Evolutionary conservation across 1,140 invertebrate genomes (phyloP), one percentile per base, ranked within the genome.

Genomic region (Drosophila tropicalis): DNA sequence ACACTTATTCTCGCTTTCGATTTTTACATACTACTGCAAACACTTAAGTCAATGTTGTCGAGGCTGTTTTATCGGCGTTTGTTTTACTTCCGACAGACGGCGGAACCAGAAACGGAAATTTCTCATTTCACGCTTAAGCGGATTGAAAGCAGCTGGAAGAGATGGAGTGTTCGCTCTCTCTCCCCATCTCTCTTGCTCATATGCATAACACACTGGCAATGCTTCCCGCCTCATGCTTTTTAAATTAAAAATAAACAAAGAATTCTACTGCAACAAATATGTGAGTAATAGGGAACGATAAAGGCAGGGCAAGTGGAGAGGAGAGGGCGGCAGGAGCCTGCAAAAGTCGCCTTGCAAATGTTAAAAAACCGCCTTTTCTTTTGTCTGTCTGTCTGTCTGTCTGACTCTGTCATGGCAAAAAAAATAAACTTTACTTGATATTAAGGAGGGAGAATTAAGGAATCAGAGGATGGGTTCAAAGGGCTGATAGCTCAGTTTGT

Each of bases 71-170:
- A 87, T 87, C 84, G 84, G 76, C 84, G 84, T 89, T 87, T 87
- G 83, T 87, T 87, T 87, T 89, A 87, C 76, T 87, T 87, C 83
- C 83, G 83, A 89, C 80, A 77, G 83, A 89, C 76, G 76, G 62
- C 83, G 83, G 83, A 87, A 87, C 84, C 83, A 87, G 83, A 89
- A 87, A 73, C 83, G 83, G 83, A 87, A 87, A 87, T 87, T 87
- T 87, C 83, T 87, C 83, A 89, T 87, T 87, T 89, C 84, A 67
- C 66, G 77, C 84, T 67, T 72, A 56, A 54, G 65, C 75, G 44
- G 13, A 64, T 22, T 19, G 62, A 71, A 10, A 54, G 61, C n/a
- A 7, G 15, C 5, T 12, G 36, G n/a, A 39, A 13, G 36, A 12
- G 36, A 39, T 12, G 12, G 36, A 25, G 62, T 22, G 17, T 10